A percentile compares a stretch with the other conserved stretches of the same genome.
Evolutionary conservation across 2,888 invertebrate species (phyloP).

Genomic region (Drosophila crucigera): DNA sequence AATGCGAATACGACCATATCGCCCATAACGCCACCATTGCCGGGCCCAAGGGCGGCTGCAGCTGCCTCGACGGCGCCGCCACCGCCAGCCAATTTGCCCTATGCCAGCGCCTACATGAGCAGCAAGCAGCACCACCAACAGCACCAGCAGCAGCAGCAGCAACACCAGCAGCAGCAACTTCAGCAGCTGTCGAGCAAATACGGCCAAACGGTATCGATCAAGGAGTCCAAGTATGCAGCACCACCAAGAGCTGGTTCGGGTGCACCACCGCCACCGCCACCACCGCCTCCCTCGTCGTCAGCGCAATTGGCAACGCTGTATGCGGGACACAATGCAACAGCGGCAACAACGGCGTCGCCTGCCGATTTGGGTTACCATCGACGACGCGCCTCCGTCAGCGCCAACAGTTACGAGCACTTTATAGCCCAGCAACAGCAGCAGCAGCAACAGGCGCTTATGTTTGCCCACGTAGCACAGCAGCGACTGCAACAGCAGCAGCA

Average conservation of each 20-base stretch:
- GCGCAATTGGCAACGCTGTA: constrained; percentile 67
- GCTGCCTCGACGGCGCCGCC: constrained; percentile 70
- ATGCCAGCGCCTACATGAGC: constrained; percentile 65
- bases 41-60: constrained; percentile 61
- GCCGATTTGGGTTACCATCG: constrained; percentile 78
- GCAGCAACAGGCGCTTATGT: constrained; percentile 69
- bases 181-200: constrained; percentile 49
- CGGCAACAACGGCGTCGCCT: constrained; percentile 48
- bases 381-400: constrained; percentile 79
- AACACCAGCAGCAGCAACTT: constrained; percentile 29
- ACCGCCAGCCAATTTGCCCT: constrained; percentile 72
- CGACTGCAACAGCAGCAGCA: constrained; percentile 55
- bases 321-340: constrained; percentile 41
- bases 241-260: constrained; percentile 33
- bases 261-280: constrained; percentile 55
- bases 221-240: constrained; percentile 65
- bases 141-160: constrained; percentile 16
- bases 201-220: constrained; percentile 48
- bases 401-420: constrained; percentile 81
- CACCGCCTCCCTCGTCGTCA: constrained; percentile 46
- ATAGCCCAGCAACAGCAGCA: constrained; percentile 80
- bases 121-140: constrained; percentile 49
- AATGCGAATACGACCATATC: constrained; percentile 85
- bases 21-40: constrained; percentile 83
- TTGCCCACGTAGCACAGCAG: constrained; percentile 71